phyloP scores from a whole-genome alignment of 2,888 invertebrate genomes.

The Noctua janthina region DNA sequence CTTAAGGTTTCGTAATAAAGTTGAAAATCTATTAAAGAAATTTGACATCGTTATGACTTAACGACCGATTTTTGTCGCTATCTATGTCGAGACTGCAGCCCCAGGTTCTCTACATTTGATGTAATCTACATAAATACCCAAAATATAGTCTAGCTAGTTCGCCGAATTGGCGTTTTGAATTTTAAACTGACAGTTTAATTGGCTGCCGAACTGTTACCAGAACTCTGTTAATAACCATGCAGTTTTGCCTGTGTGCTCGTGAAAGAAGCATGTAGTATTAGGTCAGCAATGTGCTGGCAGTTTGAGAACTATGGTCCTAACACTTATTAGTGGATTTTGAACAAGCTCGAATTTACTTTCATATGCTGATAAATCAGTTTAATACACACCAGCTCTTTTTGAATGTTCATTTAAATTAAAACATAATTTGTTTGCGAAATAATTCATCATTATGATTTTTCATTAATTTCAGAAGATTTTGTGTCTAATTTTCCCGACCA shows the following conservation, averaged over 20 bases:
- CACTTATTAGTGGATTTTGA: slow-evolving; percentile 21
- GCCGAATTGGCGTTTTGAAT: slow-evolving; percentile 27
- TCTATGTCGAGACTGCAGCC: no score
- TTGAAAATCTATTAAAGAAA: no score
- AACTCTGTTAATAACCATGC: slow-evolving; percentile 41
- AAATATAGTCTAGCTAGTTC: slow-evolving; percentile 9
- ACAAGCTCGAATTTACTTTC: not conserved
- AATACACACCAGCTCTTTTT: not conserved
- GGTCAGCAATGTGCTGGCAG: slow-evolving; percentile 22
- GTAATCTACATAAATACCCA: slow-evolving; percentile 3
- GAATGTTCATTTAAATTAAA: not conserved
- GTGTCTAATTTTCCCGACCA: not conserved
- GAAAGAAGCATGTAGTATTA: slow-evolving; percentile 48
- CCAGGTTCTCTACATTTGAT: slow-evolving; percentile 1
- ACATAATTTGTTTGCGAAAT: not conserved
- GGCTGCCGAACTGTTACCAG: slow-evolving; percentile 43
- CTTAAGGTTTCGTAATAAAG: no score
- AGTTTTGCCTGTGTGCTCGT: slow-evolving; percentile 28
- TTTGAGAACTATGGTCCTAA: slow-evolving; percentile 21
- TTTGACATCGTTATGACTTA: no score
- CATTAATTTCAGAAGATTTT: not conserved
- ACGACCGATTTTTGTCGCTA: no score
- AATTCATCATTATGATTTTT: not conserved
- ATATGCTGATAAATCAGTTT: not conserved
- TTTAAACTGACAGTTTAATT: slow-evolving; percentile 49